Evolutionary conservation across 2,888 invertebrate genomes (phyloP).

Genomic region (Bruchidius siliquastri): DNA sequence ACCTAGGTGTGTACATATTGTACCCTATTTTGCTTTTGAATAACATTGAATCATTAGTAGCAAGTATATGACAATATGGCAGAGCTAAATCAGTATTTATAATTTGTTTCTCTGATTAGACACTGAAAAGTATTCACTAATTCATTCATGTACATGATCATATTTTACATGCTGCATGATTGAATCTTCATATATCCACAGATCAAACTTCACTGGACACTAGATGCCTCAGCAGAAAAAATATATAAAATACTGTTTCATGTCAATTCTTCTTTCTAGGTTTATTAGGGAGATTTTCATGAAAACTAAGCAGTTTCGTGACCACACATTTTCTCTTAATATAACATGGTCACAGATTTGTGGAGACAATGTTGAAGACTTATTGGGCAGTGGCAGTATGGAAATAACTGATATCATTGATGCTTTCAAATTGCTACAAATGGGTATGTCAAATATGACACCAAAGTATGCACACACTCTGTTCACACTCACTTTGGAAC

Average conservation of each 20-base stretch:
- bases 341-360: conserved; percentile 72
- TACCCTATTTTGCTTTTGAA: not conserved
- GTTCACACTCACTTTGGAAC: conserved; percentile 69
- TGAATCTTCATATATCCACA: too few species aligned
- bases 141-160: too few species aligned
- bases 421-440: conserved; percentile 65
- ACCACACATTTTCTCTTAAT: conserved; percentile 61
- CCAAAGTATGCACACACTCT: conserved; percentile 61
- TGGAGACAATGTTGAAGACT: conserved; percentile 58
- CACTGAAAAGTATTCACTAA: too few species aligned
- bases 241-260: not conserved
- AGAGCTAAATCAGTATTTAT: too few species aligned
- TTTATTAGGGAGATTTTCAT: conserved; percentile 68
- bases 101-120: too few species aligned
- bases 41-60: too few species aligned
- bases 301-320: conserved; percentile 59
- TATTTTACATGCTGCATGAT: too few species aligned
- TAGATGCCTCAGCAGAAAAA: too few species aligned
- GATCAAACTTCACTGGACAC: too few species aligned
- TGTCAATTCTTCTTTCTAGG: conserved; percentile 54
- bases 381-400: conserved; percentile 54
- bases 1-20: conserved; percentile 49
- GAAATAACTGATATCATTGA: conserved; percentile 60
- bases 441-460: conserved; percentile 59
- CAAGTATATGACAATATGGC: too few species aligned